A percentile compares a stretch with the other conserved stretches of the same genome.
These are phyloP conservation scores for Blera fallax DNA, from an alignment of 2,888 invertebrate species.

Conservation along the genomic window DNA sequence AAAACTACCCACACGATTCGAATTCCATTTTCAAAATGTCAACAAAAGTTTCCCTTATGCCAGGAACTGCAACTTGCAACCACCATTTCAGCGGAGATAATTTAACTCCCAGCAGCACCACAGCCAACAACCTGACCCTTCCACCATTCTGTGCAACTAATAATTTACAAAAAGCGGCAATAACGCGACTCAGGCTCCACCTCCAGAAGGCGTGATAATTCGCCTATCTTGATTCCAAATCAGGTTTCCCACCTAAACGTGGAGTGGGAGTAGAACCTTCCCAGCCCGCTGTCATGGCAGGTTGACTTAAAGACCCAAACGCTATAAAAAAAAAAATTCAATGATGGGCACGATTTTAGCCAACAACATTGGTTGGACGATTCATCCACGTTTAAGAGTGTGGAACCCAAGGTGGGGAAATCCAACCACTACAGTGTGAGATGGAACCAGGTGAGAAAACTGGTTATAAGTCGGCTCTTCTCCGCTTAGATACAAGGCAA, in stretches of 20 bases:
- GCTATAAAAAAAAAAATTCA: conserved; percentile 20
- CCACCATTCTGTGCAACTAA: conserved; percentile 52
- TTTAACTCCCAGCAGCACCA: not conserved
- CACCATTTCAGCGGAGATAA: conserved; percentile 55
- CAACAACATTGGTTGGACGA: conserved; percentile 44
- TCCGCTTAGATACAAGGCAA: not conserved
- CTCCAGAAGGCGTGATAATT: conserved; percentile 65
- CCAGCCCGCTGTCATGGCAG: conserved; percentile 51
- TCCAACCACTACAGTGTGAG: conserved; percentile 23
- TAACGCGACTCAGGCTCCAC: conserved; percentile 49
- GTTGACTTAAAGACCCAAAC: conserved; percentile 11
- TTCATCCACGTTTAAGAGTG: conserved; percentile 5
- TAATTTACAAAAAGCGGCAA: conserved; percentile 37
- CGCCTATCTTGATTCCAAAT: conserved; percentile 55
- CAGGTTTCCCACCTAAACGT: conserved; percentile 52
- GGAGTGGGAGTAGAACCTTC: conserved; percentile 47
- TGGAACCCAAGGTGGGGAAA: conserved; percentile 51
- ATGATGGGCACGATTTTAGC: conserved; percentile 64
- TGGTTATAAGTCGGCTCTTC: conserved; percentile 42
- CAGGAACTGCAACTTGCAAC: not conserved
- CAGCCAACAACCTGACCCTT: not conserved
- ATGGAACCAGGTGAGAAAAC: conserved; percentile 46
- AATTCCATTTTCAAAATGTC: not conserved
- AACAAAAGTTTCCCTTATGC: not conserved
- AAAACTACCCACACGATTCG: too few species aligned